A percentile compares a stretch with the other conserved stretches of the same genome.
phyloP scores from a whole-genome alignment of 2,113 vertebrate genomes.

The Rhea pennata region DNA sequence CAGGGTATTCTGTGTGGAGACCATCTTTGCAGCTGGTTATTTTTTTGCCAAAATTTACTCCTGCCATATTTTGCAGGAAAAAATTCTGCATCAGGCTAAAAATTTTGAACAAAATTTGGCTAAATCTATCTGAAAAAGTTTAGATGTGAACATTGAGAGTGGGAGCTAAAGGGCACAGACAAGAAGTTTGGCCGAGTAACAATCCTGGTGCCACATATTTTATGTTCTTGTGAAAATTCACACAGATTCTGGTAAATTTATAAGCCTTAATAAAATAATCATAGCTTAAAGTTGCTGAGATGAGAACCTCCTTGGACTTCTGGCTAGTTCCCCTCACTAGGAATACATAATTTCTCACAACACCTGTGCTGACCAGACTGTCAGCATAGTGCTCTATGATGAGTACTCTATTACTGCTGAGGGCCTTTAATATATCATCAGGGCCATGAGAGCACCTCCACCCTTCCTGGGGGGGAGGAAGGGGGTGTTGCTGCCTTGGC shows the following conservation, averaged over 20 bases:
- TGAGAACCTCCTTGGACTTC: not conserved
- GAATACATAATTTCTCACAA: not conserved
- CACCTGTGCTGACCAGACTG: not conserved
- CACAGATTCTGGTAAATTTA: not conserved
- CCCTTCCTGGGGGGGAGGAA: no score
- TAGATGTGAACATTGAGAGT: not conserved
- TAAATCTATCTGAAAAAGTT: not conserved
- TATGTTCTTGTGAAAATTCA: not conserved
- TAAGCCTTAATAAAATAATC: not conserved
- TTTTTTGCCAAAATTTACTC: not conserved
- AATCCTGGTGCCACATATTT: not conserved
- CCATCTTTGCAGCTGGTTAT: not conserved
- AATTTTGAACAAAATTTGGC: not conserved
- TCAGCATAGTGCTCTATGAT: no score
- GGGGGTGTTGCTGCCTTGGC: no score
- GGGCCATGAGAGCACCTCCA: no score
- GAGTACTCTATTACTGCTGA: no score
- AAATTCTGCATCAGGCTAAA: not conserved
- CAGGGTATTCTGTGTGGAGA: accelerated
- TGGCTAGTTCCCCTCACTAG: not conserved
- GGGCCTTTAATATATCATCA: no score
- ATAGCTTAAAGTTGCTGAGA: not conserved
- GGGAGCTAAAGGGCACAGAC: not conserved
- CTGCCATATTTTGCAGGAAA: not conserved
- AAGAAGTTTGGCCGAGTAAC: not conserved